Evolutionary conservation across 2,888 invertebrate species (phyloP), one percentile per base, ranked within the genome.

Genomic region (Tipula confusa): DNA sequence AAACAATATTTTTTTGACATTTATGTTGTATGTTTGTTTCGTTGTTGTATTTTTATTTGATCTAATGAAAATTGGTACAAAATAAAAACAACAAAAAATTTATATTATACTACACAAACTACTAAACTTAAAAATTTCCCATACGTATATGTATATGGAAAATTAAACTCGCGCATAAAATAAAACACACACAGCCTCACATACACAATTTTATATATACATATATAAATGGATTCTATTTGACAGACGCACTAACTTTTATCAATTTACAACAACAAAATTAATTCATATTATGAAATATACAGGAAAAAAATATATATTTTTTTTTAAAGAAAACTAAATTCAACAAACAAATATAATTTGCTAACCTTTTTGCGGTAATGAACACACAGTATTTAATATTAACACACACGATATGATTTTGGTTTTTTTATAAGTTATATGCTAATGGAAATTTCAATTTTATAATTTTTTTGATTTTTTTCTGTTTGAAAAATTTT

Each of bases 161-260:
- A 64, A 64, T 64, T 24, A 7, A 64, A 2, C 9, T 24, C 7
- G 24, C 64, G n/a, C 64, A 64, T 24, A 64, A n/a, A n/a, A n/a
- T n/a, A n/a, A n/a, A 6, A 64, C 64, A n/a, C n/a, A 38, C n/a
- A 1, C 43, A 15, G n/a, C 43, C 18, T 38, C 43, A 1, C 24
- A 64, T 24, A 64, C 9, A 64, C 43, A 9, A 64, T 9, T 64
- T 64, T 64, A 13, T 64, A n/a, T n/a, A n/a, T n/a, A n/a, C n/a
- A n/a, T n/a, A n/a, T n/a, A n/a, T n/a, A n/a, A n/a, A n/a, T n/a
- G n/a, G n/a, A n/a, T n/a, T n/a, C n/a, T n/a, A 64, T 64, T 64
- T 64, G 64, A 64, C 64, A 64, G 64, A 64, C 64, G 64, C 64
- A 64, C 64, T 64, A 64, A 64, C 24, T 64, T 64, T 64, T 64